Base-by-base conservation (phyloP, 2,113 vertebrate species). In the Scomber japonicus region DNA sequence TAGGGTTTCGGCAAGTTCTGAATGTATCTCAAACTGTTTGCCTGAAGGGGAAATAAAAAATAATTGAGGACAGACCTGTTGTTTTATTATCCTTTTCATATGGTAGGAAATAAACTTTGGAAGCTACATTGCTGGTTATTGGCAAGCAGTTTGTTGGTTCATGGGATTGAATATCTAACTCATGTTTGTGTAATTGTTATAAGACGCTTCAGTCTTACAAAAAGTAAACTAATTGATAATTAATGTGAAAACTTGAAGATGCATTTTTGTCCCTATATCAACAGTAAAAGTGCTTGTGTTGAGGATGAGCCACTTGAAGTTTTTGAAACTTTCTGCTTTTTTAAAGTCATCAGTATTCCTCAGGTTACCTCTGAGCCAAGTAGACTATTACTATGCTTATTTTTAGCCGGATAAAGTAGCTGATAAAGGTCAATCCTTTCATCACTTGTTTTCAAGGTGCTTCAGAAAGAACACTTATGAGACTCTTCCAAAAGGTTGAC, bases 31-130 rank as follows among this genome's bases (percentile, higher is more conserved):
- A 60, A 46, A 78, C 67, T 15, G 49, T 82, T 77, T 53, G 71
- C 86, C 88, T 76, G 3, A 75, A 87, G 90, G 73, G 60, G 48
- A 56, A 50, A 91, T 83, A 77, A 88, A 88, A 66, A 73, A 83
- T 74, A 75, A 86, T 70, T 60, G 64, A 84, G 78, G 57, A 71
- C 73, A 68, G 76, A 90, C 82, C 83, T 86, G 85, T 84, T 90
- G 85, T 82, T 84, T 93, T 91, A 87, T 89, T 73, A 68, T 71
- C 55, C 66, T 71, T 77, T 72, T 81, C 64, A 84, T 83, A 81
- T 74, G 55, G 88, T 40, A 78, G 60, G 84, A 67, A 57, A 78
- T 27, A 80, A 63, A 70, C 54, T 86, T 61, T 72, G 68, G 44
- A 71, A 2, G 2, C 17, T 13, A 14, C 50, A 68, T 78, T 15